A percentile compares a stretch with the other conserved stretches of the same genome.
These are phyloP conservation scores for Ophonus ardosiacus DNA, from an alignment of 2,888 invertebrate genomes.

Conservation along the genomic window DNA sequence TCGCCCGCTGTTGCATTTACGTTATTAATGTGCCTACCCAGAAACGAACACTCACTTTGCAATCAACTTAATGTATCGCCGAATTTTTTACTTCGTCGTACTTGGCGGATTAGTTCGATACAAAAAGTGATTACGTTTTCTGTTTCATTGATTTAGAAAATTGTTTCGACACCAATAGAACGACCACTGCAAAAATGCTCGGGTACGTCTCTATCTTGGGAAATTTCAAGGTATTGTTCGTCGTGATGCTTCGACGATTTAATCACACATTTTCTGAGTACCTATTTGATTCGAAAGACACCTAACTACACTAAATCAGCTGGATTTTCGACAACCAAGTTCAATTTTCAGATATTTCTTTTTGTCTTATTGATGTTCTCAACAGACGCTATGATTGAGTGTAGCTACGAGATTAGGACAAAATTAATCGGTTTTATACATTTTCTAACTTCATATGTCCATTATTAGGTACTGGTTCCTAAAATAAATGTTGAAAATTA, in stretches of 20 bases:
- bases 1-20: conserved; percentile 42
- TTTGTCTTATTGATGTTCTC: neutral
- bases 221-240: conserved; percentile 17
- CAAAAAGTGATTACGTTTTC: conserved; percentile 59
- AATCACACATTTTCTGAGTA: conserved; percentile 10
- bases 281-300: neutral
- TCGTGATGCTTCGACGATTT: neutral
- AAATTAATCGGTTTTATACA: too few species aligned
- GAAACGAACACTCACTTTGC: conserved; percentile 49
- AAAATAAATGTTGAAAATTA: too few species aligned
- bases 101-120: conserved; percentile 56
- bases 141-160: conserved; percentile 59
- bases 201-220: conserved; percentile 23
- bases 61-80: conserved; percentile 58
- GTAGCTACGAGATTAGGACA: neutral
- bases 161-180: conserved; percentile 48
- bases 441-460: too few species aligned
- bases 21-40: conserved; percentile 50
- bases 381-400: neutral
- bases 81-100: conserved; percentile 52
- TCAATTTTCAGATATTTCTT: conserved; percentile 5
- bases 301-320: neutral
- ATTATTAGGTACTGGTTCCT: too few species aligned
- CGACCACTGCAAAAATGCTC: conserved; percentile 14
- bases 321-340: neutral